Conservation (phyloP, 1,140 invertebrate genomes). For the Nasonia giraulti region DNA sequence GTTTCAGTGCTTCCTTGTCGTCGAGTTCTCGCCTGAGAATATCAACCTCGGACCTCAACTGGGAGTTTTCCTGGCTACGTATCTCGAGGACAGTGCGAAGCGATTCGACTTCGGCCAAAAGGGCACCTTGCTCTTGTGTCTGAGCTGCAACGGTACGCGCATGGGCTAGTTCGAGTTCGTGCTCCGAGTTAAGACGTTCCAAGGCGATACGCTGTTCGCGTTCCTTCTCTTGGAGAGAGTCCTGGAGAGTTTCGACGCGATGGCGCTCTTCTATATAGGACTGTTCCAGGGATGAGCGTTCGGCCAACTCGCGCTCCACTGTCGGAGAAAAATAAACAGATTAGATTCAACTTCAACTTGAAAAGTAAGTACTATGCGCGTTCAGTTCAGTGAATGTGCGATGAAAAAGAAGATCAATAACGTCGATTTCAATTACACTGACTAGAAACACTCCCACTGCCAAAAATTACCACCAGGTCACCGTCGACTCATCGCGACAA, state of each 20-base stretch:
- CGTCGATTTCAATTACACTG: no score
- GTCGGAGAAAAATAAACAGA: slow-evolving; percentile 20
- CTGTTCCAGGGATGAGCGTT: slow-evolving; percentile 62
- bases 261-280: slow-evolving; percentile 58
- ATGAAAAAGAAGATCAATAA: no score
- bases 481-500: no score
- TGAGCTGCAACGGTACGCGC: slow-evolving; percentile 51
- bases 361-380: no score
- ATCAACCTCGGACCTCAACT: slow-evolving; percentile 80
- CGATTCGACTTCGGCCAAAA: slow-evolving; percentile 82
- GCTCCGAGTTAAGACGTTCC: slow-evolving; percentile 68
- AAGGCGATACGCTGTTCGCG: slow-evolving; percentile 65
- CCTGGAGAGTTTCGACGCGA: slow-evolving; percentile 58
- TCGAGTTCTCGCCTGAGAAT: slow-evolving; percentile 73
- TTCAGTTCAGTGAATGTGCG: no score
- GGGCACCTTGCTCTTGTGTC: slow-evolving; percentile 65
- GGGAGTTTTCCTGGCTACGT: slow-evolving; percentile 82
- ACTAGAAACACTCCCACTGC: no score
- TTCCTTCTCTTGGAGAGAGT: slow-evolving; percentile 58
- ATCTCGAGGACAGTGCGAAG: slow-evolving; percentile 84
- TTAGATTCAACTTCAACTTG: background rate
- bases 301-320: slow-evolving; percentile 65
- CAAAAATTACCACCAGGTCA: no score
- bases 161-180: slow-evolving; percentile 64
- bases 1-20: slow-evolving; percentile 77